Evolutionary conservation across 2,113 vertebrate genomes (phyloP), one percentile per base, ranked within the genome.

Genomic region (Xiphorhynchus elegans): DNA sequence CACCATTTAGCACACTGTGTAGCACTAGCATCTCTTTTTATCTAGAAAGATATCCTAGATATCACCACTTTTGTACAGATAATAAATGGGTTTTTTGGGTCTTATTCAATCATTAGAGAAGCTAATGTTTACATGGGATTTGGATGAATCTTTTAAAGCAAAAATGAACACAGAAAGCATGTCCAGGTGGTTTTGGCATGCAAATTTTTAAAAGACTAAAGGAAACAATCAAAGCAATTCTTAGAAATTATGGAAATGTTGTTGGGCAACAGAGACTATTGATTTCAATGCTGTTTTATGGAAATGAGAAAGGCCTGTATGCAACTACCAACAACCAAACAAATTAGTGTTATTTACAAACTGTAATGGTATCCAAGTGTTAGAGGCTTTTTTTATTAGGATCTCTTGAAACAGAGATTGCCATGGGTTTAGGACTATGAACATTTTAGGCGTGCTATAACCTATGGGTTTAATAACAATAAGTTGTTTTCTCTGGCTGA

Each of bases 401-500:
- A 91, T 90, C 31, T 62, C 47, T 68, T 89, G 77, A 96, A 96
- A 92, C 70, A 53, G 73, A 88, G 53, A 84, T 29, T 94, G 73
- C 59, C 79, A 52, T 55, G 58, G 12, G 42, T 87, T 95, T 94
- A 76, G 49, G 59, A 52, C 80, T 74, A 55, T 40, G 63, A 56
- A 50, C 62, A 74, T 78, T 95, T 93, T 86, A 85, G 59, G 49
- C 11, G 6, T 75, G 62, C 56, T 87, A 87, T 95, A 94, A 96
- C 89, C 94, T 96, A 97, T 97, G 91, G 53, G 53, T 85, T 97
- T 97, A 96, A 97, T 97, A 97, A 97, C 84, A 95, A 25, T 87
- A 95, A 88, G 58, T 82, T 0, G 52, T 90, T 96, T 93, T 87
- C 87, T 94, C 60, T 90, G 92, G 67, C 75, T 96, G 91, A 94